Base-by-base conservation (phyloP, 2,797 vertebrate genomes). In the Gymnodraco acuticeps region DNA sequence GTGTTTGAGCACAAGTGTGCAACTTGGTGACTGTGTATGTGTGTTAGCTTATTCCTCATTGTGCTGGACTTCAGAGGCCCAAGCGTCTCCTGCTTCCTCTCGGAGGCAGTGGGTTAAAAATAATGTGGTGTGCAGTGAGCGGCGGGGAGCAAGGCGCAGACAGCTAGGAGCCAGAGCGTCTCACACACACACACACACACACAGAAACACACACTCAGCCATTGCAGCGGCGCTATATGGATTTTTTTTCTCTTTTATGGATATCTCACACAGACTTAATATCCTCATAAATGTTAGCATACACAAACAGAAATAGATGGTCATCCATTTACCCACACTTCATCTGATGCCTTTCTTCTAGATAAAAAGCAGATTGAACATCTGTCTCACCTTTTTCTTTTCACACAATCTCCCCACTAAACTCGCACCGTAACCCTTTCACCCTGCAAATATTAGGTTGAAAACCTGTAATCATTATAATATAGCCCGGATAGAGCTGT, bases 101-200 rank as follows among this genome's bases (percentile, higher is more conserved):
- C 78, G 80, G 89, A 95, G 90, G 92, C 92, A 93, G 94, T 88
- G 90, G 93, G 94, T 95, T 95, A 95, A 95, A 96, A 95, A 96
- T 95, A 95, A 94, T 95, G 93, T 92, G 90, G 93, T 93, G 93
- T 94, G 93, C 91, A 91, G 90, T 92, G 93, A 93, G 92, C 84
- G 88, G 86, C 80, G 77, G 90, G 90, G 92, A 93, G 92, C 79
- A 75, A 91, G 91, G 90, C 89, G 89, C 94, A 96, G 95, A 96
- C 95, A 95, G 94, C 88, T 94, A 93, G 95, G 95, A 96, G 95
- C 95, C 95, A 92, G 84, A 87, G 87, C 84, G 85, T 85, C 90
- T 78, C 80, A 86, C 87, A 81, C 71, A 62, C 38, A 64, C 75
- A 67, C 51, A 78, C 45, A 72, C 67, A 64, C 63, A 60, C 53